These are phyloP conservation scores for Dryobotodes eremita DNA, from an alignment of 2,888 invertebrate species.

Conservation along the genomic window DNA sequence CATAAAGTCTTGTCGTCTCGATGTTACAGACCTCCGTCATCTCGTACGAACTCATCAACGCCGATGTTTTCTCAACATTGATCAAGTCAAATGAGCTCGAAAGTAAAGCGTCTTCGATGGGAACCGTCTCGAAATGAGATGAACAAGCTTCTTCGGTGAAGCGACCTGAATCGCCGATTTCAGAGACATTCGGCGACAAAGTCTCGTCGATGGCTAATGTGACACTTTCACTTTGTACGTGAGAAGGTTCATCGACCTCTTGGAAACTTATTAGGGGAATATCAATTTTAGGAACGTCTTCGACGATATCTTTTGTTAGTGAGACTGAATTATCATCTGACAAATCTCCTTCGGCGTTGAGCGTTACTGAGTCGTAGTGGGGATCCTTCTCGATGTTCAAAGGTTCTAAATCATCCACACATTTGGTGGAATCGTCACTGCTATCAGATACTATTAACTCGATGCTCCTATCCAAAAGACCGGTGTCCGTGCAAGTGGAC, in stretches of 20 bases:
- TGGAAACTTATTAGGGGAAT: conserved; percentile 67
- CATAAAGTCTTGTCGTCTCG: conserved; percentile 69
- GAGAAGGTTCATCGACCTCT: conserved; percentile 72
- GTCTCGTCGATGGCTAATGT: conserved; percentile 77
- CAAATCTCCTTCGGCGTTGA: conserved; percentile 85
- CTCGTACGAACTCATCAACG: conserved; percentile 67
- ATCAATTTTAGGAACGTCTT: conserved; percentile 66
- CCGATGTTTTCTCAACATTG: conserved; percentile 76
- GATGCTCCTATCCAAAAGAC: conserved; percentile 81
- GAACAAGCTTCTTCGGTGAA: conserved; percentile 86
- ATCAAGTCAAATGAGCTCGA: conserved; percentile 83
- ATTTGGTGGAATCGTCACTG: conserved; percentile 87
- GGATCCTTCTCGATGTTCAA: conserved; percentile 78
- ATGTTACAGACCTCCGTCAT: conserved; percentile 68
- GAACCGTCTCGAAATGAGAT: conserved; percentile 79
- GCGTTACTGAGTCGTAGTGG: conserved; percentile 82
- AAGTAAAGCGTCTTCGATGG: conserved; percentile 84
- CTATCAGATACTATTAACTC: conserved; percentile 83
- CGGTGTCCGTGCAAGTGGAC: conserved; percentile 85
- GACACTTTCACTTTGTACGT: conserved; percentile 74
- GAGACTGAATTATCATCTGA: conserved; percentile 84
- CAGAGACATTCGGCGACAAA: conserved; percentile 82
- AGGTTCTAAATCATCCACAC: conserved; percentile 84
- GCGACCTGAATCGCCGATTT: conserved; percentile 85
- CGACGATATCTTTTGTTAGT: conserved; percentile 70